These are phyloP conservation scores for Lamprologus callipterus DNA, from an alignment of 2,113 vertebrate species.

Conservation along the genomic window DNA sequence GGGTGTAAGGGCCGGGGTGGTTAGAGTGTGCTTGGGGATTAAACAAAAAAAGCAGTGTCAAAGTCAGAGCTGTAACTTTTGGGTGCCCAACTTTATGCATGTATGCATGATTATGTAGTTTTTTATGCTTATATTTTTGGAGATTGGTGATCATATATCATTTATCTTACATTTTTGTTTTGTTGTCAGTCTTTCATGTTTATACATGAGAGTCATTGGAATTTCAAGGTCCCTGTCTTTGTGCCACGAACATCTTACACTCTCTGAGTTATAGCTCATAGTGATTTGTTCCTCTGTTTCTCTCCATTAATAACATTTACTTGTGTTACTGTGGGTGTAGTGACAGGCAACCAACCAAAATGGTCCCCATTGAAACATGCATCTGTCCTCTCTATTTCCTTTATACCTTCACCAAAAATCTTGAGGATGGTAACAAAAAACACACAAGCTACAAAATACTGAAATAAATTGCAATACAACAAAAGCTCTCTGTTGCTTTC, in stretches of 20 bases:
- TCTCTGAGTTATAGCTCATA: conserved; percentile 31
- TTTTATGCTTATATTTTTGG: not conserved
- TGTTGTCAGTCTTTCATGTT: conserved; percentile 1
- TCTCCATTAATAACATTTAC: conserved; percentile 54
- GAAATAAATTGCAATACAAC: not conserved
- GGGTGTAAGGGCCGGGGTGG: not conserved
- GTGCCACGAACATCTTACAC: conserved; percentile 4
- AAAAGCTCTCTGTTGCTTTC: not conserved
- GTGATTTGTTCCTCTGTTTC: conserved; percentile 46
- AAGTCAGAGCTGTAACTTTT: conserved; percentile 10
- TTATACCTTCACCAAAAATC: conserved; percentile 4
- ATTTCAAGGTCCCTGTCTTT: not conserved
- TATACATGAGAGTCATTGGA: not conserved
- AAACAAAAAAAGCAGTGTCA: not conserved
- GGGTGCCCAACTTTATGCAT: not conserved
- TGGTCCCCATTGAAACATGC: conserved; percentile 39
- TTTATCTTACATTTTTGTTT: not conserved
- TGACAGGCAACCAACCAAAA: conserved; percentile 48
- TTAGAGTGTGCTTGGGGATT: not conserved
- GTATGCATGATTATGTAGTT: not conserved
- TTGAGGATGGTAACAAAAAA: not conserved
- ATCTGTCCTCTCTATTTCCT: conserved; percentile 24
- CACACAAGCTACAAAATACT: not conserved
- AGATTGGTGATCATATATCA: not conserved
- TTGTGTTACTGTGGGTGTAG: conserved; percentile 16